Evolutionary conservation across 2,797 vertebrate species (phyloP).

Genomic region (Streptopelia turtur): DNA sequence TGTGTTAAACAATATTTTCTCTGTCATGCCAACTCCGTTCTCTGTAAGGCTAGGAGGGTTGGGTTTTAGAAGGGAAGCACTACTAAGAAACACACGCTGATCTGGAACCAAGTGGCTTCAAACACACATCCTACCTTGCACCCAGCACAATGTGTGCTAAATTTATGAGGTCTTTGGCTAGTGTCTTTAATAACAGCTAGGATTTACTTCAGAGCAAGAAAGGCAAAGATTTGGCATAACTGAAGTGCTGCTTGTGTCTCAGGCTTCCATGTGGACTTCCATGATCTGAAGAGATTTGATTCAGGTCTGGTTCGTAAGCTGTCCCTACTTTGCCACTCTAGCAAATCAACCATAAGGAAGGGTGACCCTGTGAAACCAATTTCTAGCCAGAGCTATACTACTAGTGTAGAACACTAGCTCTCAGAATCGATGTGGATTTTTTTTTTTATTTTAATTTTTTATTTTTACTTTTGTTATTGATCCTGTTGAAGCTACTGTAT

Average conservation of each 20-base stretch:
- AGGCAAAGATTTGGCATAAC: background rate
- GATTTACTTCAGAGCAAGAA: background rate
- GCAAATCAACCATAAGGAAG: background rate
- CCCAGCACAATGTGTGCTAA: background rate
- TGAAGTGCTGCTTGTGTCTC: background rate
- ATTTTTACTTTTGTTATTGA: background rate
- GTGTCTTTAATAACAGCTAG: background rate
- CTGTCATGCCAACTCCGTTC: background rate
- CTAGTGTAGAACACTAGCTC: background rate
- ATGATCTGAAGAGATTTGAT: background rate
- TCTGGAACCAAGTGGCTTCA: background rate
- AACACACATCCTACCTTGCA: background rate
- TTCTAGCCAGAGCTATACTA: background rate
- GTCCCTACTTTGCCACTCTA: background rate
- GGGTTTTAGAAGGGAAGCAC: background rate
- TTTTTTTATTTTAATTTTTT: background rate
- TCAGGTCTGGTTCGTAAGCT: fast-evolving
- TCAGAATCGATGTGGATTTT: background rate
- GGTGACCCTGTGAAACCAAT: background rate
- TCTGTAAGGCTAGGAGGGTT: background rate
- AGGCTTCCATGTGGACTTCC: background rate
- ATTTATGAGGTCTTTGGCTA: background rate
- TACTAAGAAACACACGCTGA: background rate
- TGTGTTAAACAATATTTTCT: background rate
- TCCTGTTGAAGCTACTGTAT: background rate